Percentiles rank a stretch among this genome's conserved stretches.
Conservation (phyloP, 2,797 vertebrate species). For the Heliangelus exortis region DNA sequence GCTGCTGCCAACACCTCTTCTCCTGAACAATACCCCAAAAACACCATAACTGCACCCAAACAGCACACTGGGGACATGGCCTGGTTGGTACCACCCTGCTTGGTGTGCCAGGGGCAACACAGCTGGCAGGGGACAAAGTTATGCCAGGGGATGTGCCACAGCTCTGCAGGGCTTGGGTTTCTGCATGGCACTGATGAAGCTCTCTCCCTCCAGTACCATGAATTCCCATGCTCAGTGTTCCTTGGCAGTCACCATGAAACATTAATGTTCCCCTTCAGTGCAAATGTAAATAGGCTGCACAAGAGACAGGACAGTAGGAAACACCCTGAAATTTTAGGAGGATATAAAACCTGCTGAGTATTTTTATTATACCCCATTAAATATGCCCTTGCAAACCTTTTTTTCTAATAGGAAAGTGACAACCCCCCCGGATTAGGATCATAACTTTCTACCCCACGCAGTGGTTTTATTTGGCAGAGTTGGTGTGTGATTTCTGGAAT, state of each 20-base stretch:
- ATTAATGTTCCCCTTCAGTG: neutral
- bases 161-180: neutral
- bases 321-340: neutral
- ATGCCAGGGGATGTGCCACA: neutral
- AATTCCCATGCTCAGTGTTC: neutral
- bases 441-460: rapidly evolving
- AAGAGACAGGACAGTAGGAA: rapidly evolving
- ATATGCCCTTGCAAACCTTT: neutral
- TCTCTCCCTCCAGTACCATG: neutral
- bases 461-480: neutral
- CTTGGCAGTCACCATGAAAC: neutral
- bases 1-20: neutral
- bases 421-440: neutral
- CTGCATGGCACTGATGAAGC: neutral
- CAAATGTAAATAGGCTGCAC: neutral
- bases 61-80: neutral
- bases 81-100: neutral
- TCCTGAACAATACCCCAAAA: neutral
- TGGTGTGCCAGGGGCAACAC: neutral
- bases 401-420: neutral
- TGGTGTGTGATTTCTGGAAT: neutral
- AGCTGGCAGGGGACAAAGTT: neutral
- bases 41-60: neutral
- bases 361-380: neutral
- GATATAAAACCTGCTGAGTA: neutral